These are phyloP conservation scores for Maccullochella peelii DNA, from an alignment of 2,113 vertebrate genomes.

Conservation along the genomic window DNA sequence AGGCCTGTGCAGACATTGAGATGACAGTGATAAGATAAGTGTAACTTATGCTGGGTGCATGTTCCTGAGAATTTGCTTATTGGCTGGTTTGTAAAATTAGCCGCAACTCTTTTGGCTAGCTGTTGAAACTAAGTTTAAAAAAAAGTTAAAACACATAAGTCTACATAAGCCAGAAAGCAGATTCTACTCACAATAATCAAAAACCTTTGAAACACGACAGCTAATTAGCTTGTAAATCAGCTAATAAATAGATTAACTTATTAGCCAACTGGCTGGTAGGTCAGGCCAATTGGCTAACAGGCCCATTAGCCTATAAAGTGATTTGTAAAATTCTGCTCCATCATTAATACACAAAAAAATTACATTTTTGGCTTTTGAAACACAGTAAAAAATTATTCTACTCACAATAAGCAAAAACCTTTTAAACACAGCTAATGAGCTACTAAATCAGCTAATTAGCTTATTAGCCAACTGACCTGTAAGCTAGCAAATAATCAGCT, in stretches of 20 bases:
- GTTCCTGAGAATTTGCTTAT: background rate
- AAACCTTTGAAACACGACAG: background rate
- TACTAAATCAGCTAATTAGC: background rate
- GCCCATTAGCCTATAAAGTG: background rate
- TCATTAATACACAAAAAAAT: too few relatives aligned
- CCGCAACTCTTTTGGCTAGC: background rate
- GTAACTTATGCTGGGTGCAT: background rate
- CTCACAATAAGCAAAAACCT: background rate
- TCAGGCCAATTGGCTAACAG: too few relatives aligned
- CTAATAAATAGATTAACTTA: too few relatives aligned
- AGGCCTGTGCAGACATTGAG: slow-evolving; percentile 15
- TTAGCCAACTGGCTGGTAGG: too few relatives aligned
- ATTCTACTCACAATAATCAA: background rate
- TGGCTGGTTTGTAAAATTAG: background rate
- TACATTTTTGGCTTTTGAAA: too few relatives aligned
- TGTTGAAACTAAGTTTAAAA: background rate
- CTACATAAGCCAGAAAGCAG: background rate
- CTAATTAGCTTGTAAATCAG: background rate
- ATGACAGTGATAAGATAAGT: slow-evolving; percentile 30
- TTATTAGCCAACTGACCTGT: background rate
- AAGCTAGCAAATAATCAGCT: background rate
- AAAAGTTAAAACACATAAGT: background rate
- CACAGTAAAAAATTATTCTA: too few relatives aligned
- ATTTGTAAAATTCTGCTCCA: background rate
- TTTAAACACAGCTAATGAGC: background rate